These are phyloP conservation scores for Morelia viridis DNA, from an alignment of 2,797 vertebrate genomes.

Conservation along the genomic window DNA sequence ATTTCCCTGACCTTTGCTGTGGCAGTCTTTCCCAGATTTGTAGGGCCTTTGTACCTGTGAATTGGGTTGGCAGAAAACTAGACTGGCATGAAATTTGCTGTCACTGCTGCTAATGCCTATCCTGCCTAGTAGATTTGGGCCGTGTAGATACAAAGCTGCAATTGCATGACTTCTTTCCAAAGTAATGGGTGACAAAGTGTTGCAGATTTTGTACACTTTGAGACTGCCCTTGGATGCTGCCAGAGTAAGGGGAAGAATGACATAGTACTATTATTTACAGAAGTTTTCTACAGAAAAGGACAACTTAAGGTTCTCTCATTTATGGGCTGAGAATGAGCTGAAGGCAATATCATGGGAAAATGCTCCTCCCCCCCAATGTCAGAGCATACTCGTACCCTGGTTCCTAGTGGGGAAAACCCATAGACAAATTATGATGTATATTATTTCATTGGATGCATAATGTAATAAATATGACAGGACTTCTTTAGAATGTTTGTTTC, in stretches of 20 bases:
- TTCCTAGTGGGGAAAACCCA: background rate
- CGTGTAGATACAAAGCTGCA: background rate
- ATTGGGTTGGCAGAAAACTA: background rate
- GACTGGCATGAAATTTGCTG: background rate
- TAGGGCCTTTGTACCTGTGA: background rate
- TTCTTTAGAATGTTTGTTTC: background rate
- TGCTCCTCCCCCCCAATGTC: background rate
- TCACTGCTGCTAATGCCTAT: background rate
- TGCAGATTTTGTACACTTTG: background rate
- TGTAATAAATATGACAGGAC: background rate
- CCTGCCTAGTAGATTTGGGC: background rate
- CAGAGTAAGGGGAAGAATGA: background rate
- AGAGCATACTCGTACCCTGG: background rate
- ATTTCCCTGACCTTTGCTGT: background rate
- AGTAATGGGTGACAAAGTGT: background rate
- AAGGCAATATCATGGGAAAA: background rate
- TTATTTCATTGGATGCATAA: background rate
- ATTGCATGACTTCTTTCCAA: background rate
- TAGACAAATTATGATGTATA: background rate
- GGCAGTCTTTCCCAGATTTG: background rate
- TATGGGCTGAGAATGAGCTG: background rate
- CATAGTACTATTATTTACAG: background rate
- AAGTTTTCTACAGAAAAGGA: background rate
- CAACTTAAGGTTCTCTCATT: background rate
- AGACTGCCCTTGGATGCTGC: background rate